Evolutionary conservation across 2,113 vertebrate genomes (phyloP).

Genomic region (Grus americana): DNA sequence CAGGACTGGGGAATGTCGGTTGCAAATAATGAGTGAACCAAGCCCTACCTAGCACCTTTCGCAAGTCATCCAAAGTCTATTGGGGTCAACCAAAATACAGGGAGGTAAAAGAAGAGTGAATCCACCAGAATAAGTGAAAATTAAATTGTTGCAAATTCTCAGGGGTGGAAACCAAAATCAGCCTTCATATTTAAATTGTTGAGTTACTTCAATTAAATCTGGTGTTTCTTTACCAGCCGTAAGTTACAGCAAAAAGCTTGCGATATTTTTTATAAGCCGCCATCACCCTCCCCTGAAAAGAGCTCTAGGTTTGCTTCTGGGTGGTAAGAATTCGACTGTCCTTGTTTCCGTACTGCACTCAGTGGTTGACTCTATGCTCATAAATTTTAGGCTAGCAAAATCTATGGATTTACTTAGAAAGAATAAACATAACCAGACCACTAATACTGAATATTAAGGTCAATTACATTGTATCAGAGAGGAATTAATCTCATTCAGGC

Average conservation of each 20-base stretch:
- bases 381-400: background rate
- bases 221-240: background rate
- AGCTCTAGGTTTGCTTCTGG: background rate
- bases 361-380: background rate
- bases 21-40: background rate
- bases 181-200: background rate
- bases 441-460: background rate
- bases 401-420: background rate
- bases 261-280: background rate
- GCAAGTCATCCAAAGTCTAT: background rate
- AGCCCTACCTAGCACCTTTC: background rate
- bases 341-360: background rate
- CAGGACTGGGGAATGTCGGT: background rate
- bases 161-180: background rate
- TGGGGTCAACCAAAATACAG: background rate
- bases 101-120: background rate
- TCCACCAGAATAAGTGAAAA: background rate
- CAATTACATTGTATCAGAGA: background rate
- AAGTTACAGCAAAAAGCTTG: background rate
- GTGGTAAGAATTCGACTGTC: background rate
- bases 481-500: background rate
- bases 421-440: background rate
- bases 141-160: background rate
- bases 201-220: background rate
- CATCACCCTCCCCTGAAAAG: background rate